A percentile compares a stretch with the other conserved stretches of the same genome.
These are phyloP conservation scores for Plodia interpunctella DNA, from an alignment of 1,140 invertebrate genomes.

Conservation along the genomic window DNA sequence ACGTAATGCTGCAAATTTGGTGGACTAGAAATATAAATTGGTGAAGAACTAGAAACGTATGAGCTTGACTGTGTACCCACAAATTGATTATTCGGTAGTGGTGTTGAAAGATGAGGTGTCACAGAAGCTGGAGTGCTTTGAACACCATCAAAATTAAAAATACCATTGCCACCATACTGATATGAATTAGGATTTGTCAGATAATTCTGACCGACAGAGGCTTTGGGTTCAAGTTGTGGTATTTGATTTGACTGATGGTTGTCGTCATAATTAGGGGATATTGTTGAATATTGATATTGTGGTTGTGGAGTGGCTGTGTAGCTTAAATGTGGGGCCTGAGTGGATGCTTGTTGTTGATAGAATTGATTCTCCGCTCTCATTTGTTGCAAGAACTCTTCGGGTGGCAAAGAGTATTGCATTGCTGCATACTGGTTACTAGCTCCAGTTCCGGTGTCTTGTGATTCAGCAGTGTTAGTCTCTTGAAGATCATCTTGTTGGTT, in stretches of 20 bases:
- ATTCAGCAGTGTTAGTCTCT: constrained; percentile 30
- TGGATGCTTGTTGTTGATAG: constrained; percentile 49
- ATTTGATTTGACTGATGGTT: constrained; percentile 50
- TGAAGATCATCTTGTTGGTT: constrained; percentile 39
- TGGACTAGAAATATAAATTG: constrained; percentile 58
- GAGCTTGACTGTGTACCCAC: constrained; percentile 47
- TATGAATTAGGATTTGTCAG: constrained; percentile 44
- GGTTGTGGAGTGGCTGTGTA: constrained; percentile 65
- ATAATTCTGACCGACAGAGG: constrained; percentile 40
- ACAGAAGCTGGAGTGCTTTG: constrained; percentile 55
- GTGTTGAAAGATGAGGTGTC: constrained; percentile 55
- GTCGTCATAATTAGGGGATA: constrained; percentile 45
- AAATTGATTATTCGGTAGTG: constrained; percentile 53
- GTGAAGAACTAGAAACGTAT: constrained; percentile 61
- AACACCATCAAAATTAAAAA: constrained; percentile 37
- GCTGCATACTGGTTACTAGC: constrained; percentile 71
- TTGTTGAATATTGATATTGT: constrained; percentile 58
- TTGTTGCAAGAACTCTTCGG: constrained; percentile 69
- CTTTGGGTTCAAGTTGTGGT: constrained; percentile 47
- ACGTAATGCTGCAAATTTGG: constrained; percentile 60
- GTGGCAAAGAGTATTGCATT: constrained; percentile 69
- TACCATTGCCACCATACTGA: constrained; percentile 49
- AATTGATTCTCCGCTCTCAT: constrained; percentile 62
- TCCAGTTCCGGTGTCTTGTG: constrained; percentile 56
- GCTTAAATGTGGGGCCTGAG: constrained; percentile 42